Evolutionary conservation across 2,888 invertebrate species (phyloP), one percentile per base, ranked within the genome.

Genomic region (Vandiemenella viatica): DNA sequence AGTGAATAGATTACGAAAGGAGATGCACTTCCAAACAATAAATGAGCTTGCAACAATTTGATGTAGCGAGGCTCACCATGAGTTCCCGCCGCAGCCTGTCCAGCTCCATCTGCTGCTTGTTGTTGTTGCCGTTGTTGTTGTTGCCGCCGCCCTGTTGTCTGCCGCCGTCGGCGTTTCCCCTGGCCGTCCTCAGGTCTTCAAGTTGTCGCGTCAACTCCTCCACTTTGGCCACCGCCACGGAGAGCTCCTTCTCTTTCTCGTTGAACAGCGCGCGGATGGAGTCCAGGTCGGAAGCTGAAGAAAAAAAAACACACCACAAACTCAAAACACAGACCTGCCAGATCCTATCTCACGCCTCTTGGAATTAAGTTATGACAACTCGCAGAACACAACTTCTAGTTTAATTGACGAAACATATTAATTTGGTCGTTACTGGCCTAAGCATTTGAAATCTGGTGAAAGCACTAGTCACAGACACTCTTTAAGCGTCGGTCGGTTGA

Each of bases 241-340:
- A 87, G 53, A 97, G 71, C 70, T 96, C 95, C 68, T 93, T 93
- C 67, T 96, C 96, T 65, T 96, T 96, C 65, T 95, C 93, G 74
- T 90, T 92, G 77, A 95, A 96, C 52, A 95, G 76, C 55, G 91
- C 88, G 62, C 92, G 82, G 66, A 93, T 93, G 58, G 92, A 89
- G 72, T 96, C 93, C 70, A 96, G 76, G 73, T 96, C 96, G 64
- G 90, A 88, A 61, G 88, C 91, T 89, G 73, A 48, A 69, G 71
- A 55, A 13, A 32, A 38, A 2, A 41, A 15, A n/a, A 32, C 6
- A 37, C 7, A 15, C 16, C 17, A 38, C 21, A n/a, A n/a, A n/a
- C n/a, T n/a, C n/a, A n/a, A n/a, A n/a, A n/a, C n/a, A n/a, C n/a
- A n/a, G n/a, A n/a, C n/a, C n/a, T n/a, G n/a, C n/a, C n/a, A n/a